Base-by-base conservation (phyloP, 2,888 invertebrate species). In the Philereme transversata region DNA sequence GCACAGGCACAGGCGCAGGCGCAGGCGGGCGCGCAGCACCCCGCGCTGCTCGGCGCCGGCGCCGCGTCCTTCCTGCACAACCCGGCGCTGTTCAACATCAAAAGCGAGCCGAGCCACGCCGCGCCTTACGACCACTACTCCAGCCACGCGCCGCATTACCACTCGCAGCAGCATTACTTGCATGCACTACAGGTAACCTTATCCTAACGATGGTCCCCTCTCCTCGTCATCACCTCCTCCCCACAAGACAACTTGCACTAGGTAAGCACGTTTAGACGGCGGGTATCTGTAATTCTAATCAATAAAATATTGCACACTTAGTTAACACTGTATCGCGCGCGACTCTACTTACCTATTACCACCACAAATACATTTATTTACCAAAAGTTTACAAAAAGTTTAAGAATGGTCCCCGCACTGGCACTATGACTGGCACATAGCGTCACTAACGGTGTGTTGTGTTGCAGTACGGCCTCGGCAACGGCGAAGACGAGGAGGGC, bases 401-500 rank as follows among this genome's bases (percentile, higher is more conserved):
- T 22, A 22, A 22, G 22, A 22, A 22, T 22, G 22, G 22, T 22
- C 22, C 22, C 22, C 1, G 22, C 22, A 22, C 22, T 22, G 22
- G 22, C 22, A 22, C 22, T 22, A 22, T 22, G 1, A 22, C 3
- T 40, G 7, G 40, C 40, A 40, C 7, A 53, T 46, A 7, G 22
- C 33, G 5, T 45, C 33, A 7, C 5, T 46, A 4, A 46, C 10
- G 10, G 36, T 52, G 43, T 44, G 41, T 41, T 36, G 4, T 33
- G 46, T 73, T 75, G 3, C 84, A 92, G 88, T 92, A 92, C 71
- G 92, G 92, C 0, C 79, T 92, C 35, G 82, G 86, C 68, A 79
- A 82, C 56, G 90, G 84, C 59, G 90, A 90, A 59, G 91, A 91
- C 53, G 89, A 93, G 49, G 96, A 96, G 68, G 93, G 95, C 69